Evolutionary conservation across 2,113 vertebrate genomes (phyloP).

Genomic region (Leucopternis melanops): DNA sequence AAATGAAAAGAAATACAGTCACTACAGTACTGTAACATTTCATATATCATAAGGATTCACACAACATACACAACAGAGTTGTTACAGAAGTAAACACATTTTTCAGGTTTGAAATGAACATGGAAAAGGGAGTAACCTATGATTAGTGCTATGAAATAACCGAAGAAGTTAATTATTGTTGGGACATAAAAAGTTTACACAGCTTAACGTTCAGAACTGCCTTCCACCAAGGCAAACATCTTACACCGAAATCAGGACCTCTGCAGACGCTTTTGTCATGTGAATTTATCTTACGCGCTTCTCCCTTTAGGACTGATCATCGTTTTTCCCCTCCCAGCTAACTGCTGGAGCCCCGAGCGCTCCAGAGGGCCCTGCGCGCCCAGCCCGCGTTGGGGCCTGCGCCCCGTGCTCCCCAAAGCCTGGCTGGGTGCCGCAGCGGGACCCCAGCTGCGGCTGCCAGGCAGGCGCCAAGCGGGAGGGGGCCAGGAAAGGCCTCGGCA

Average conservation of each 20-base stretch:
- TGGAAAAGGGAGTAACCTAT: neutral
- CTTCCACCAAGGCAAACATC: neutral
- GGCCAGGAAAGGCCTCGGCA: fast-evolving
- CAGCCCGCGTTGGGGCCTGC: fast-evolving
- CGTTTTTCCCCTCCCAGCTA: neutral
- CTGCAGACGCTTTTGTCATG: neutral
- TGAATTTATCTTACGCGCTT: neutral
- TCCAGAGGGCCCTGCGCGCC: neutral
- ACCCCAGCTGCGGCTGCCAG: neutral
- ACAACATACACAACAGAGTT: neutral
- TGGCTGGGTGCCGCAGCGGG: fast-evolving
- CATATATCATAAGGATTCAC: neutral
- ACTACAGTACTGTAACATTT: neutral
- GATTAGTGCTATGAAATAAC: neutral
- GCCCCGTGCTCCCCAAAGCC: neutral
- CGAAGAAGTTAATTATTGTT: neutral
- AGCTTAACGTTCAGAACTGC: neutral
- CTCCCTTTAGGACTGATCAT: neutral
- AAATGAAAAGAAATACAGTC: neutral
- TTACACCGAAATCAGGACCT: neutral
- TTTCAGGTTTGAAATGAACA: conserved; percentile 1
- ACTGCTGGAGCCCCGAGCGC: neutral
- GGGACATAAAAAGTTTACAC: neutral
- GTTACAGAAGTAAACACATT: neutral
- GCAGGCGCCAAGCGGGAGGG: neutral